Base-by-base conservation (phyloP, 2,797 vertebrate species). In the Aselliscus stoliczkanus region DNA sequence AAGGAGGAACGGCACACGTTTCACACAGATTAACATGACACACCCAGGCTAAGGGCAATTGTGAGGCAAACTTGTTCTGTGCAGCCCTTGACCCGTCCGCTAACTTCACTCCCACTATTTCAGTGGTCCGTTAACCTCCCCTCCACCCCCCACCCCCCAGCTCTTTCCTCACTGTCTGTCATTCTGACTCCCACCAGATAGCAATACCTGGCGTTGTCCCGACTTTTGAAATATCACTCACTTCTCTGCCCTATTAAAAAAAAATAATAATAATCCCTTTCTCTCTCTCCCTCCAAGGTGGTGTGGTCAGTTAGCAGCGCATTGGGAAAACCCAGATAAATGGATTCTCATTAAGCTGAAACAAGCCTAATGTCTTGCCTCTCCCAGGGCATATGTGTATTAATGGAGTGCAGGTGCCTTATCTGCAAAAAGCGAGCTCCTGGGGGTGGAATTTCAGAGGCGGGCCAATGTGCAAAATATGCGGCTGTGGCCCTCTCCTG, bases 311-410 rank as follows among this genome's bases (percentile, higher is more conserved):
- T 50, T 83, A 87, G 47, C 54, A 76, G 60, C 31, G 94, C 37
- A 50, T 7, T 44, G 44, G 52, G 75, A 69, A 90, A 93, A 72
- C 52, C 5, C 17, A 94, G 60, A 93, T 87, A 72, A 76, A 88
- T 79, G 72, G 27, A 44, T 81, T 96, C 70, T 91, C 31, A 81
- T 77, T 76, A 84, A 94, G 67, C 29, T 60, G 75, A 87, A 79
- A 92, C 27, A 90, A 83, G 37, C 27, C 91, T 52, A 60, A 79
- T 12, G 17, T 15, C 12, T 80, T 56, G 29, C 64, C 39, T 93
- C 29, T 75, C 8, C 29, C 47, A 79, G 52, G 21, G 15, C 62
- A 56, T 47, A 25, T 65, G 12, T 27, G 4, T 94, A 79, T 90
- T 76, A 90, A 86, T n/a, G 52, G 58, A 89, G 58, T 27, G 8